phyloP scores from a whole-genome alignment of 2,888 invertebrate genomes.

The Netelia fuscicornis region DNA sequence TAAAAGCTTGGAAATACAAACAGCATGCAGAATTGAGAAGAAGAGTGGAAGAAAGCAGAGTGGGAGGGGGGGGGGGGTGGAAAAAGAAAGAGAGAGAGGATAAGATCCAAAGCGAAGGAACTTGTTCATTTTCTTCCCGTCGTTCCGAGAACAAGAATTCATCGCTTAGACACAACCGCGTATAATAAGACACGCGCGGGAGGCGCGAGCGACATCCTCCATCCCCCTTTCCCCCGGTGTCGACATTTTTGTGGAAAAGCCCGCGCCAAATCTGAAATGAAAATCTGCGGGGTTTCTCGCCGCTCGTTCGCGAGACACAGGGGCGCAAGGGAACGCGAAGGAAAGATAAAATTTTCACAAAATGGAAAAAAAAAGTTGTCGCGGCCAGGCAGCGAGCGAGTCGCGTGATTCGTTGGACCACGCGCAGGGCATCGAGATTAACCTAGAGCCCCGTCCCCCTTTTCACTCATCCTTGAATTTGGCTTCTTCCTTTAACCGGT shows the following conservation, averaged over 20 bases:
- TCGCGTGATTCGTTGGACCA: conserved; percentile 51
- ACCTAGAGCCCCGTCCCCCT: too few relatives aligned
- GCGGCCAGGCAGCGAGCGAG: conserved; percentile 29
- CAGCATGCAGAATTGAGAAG: not conserved
- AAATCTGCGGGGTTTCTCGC: conserved; percentile 76
- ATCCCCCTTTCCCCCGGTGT: not conserved
- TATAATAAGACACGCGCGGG: not conserved
- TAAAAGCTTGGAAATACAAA: conserved; percentile 35
- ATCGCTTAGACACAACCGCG: conserved; percentile 7
- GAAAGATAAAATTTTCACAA: conserved; percentile 61
- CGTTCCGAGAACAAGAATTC: conserved; percentile 11
- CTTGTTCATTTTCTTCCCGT: conserved; percentile 53
- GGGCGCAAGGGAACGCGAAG: not conserved
- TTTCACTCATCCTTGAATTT: too few relatives aligned
- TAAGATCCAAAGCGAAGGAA: conserved; percentile 44
- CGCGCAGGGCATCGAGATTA: not conserved
- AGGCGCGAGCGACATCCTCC: not conserved
- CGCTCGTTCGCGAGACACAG: conserved; percentile 8
- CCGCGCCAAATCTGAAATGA: conserved; percentile 80
- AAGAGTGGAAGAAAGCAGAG: not conserved
- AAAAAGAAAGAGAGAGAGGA: not conserved
- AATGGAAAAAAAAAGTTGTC: conserved; percentile 45
- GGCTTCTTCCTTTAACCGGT: not conserved
- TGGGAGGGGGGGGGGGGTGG: too few relatives aligned
- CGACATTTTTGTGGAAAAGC: conserved; percentile 31